Conservation (phyloP, 2,113 vertebrate species). For the Campylomormyrus tamandua region DNA sequence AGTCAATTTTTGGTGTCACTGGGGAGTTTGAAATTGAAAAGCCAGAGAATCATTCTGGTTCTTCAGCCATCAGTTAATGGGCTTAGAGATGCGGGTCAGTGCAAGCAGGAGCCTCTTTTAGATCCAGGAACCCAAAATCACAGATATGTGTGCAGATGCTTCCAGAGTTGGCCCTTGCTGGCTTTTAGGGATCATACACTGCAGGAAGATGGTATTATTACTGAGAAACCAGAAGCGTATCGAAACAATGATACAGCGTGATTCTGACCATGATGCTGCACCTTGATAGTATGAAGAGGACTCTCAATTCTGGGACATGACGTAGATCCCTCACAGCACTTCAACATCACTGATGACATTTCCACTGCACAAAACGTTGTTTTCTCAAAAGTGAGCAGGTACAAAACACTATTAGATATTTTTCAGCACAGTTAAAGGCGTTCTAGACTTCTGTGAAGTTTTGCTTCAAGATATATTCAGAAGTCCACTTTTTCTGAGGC, state of each 20-base stretch:
- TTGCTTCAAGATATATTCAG: not conserved
- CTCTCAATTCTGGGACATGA: not conserved
- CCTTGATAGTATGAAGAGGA: not conserved
- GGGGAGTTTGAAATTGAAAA: not conserved
- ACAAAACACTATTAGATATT: not conserved
- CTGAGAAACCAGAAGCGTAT: not conserved
- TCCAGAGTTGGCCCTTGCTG: not conserved
- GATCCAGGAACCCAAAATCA: not conserved
- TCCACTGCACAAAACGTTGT: not conserved
- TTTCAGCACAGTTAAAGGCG: not conserved
- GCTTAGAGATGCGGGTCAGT: not conserved
- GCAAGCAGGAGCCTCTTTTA: not conserved
- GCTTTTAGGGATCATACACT: not conserved
- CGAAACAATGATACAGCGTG: not conserved
- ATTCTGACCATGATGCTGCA: not conserved
- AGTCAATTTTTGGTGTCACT: not conserved
- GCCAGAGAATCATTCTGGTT: not conserved
- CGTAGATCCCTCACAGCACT: not conserved
- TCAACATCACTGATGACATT: not conserved
- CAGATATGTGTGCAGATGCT: not conserved
- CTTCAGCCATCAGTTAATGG: not conserved
- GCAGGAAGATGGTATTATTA: not conserved
- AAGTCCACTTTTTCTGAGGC: not conserved
- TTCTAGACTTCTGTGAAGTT: not conserved
- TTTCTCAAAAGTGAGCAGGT: not conserved